Conservation (phyloP, 1,140 invertebrate genomes). For the Glomeris maerens region DNA sequence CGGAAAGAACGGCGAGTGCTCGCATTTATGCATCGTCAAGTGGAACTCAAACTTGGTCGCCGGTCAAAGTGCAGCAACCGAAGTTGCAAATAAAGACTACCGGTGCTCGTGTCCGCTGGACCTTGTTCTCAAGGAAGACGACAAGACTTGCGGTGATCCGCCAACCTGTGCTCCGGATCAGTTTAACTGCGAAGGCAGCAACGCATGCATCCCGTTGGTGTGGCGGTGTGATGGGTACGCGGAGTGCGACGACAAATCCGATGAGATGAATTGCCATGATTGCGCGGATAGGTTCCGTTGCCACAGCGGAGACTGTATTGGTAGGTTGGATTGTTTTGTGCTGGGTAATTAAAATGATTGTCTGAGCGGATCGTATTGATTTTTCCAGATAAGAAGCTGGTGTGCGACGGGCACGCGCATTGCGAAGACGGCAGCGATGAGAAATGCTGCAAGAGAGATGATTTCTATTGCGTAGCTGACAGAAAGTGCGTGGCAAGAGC, state of each 20-base stretch:
- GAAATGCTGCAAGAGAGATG: conserved; percentile 12
- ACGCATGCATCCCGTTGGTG: conserved; percentile 56
- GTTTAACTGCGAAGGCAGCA: conserved; percentile 50
- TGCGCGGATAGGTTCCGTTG: conserved; percentile 53
- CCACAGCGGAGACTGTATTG: conserved; percentile 55
- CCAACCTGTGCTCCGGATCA: conserved; percentile 59
- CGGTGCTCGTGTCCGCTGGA: conserved; percentile 63
- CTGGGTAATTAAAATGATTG: conserved; percentile 1
- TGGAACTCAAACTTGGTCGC: neutral
- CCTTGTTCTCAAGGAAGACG: conserved; percentile 50
- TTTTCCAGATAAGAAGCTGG: conserved; percentile 12
- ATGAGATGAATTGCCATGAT: conserved; percentile 55
- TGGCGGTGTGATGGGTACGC: conserved; percentile 73
- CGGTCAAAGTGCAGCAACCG: conserved; percentile 13
- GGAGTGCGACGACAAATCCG: conserved; percentile 69
- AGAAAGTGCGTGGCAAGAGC: conserved; percentile 31
- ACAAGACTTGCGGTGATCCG: conserved; percentile 48
- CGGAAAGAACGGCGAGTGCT: conserved; percentile 38
- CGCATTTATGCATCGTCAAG: conserved; percentile 50
- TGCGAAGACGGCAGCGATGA: conserved; percentile 24
- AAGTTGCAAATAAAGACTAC: conserved; percentile 13
- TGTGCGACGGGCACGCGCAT: conserved; percentile 18
- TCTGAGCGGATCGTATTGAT: neutral
- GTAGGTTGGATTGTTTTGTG: conserved; percentile 29
- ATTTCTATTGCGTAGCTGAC: conserved; percentile 25